phyloP scores from a whole-genome alignment of 2,888 invertebrate species.

The Euclidia mi region DNA sequence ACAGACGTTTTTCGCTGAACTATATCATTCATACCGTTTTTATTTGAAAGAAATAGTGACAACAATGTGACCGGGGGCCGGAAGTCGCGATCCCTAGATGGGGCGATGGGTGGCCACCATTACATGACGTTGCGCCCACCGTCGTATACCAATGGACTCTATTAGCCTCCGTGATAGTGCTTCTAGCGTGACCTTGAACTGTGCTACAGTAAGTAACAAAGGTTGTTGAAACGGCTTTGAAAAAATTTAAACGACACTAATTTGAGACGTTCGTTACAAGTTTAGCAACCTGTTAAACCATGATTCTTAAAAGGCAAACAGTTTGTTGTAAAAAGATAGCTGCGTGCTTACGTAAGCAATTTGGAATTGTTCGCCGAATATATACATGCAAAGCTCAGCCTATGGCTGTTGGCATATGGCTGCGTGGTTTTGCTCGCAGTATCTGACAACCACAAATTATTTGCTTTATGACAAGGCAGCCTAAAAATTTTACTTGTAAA shows the following conservation, averaged over 20 bases:
- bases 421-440: no score
- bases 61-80: slow-evolving; percentile 83
- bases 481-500: slow-evolving; percentile 46
- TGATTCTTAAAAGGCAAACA: slow-evolving; percentile 4
- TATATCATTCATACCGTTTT: not conserved
- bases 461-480: slow-evolving; percentile 11
- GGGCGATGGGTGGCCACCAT: slow-evolving; percentile 80
- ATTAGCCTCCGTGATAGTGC: slow-evolving; percentile 41
- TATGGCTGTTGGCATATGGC: no score
- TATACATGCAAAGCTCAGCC: no score
- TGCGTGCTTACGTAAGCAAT: no score
- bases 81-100: slow-evolving; percentile 75
- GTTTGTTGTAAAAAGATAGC: not conserved
- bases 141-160: slow-evolving; percentile 35
- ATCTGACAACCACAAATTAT: not conserved
- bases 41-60: slow-evolving; percentile 78
- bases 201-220: slow-evolving; percentile 33
- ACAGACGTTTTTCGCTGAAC: not conserved
- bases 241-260: slow-evolving; percentile 14
- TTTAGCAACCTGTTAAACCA: slow-evolving; percentile 16
- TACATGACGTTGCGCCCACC: slow-evolving; percentile 43
- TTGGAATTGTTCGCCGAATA: no score
- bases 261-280: slow-evolving; percentile 20
- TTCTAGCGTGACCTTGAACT: slow-evolving; percentile 65
- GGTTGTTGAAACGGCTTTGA: slow-evolving; percentile 45